Evolutionary conservation across 2,113 vertebrate species (phyloP).

Genomic region (Glaucidium brasilianum): DNA sequence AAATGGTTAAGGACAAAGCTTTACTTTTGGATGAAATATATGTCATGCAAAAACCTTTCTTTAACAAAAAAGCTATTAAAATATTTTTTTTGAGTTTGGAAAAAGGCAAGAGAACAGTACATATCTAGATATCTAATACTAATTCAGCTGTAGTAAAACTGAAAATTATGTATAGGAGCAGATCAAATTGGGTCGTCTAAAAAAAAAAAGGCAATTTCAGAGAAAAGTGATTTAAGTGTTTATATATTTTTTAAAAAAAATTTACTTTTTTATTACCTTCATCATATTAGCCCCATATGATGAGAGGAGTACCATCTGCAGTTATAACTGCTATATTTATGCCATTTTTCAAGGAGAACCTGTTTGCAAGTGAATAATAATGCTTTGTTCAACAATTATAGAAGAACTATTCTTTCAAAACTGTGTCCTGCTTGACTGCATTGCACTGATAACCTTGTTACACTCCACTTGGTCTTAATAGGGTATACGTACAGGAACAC

Average conservation of each 20-base stretch:
- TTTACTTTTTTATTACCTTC: neutral
- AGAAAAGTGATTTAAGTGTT: neutral
- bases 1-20: neutral
- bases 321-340: neutral
- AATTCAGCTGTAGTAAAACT: neutral
- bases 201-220: neutral
- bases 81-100: neutral
- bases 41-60: neutral
- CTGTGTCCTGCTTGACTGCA: neutral
- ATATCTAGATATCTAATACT: neutral
- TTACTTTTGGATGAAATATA: neutral
- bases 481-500: neutral
- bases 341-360: neutral
- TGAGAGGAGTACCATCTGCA: neutral
- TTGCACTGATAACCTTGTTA: neutral
- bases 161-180: neutral
- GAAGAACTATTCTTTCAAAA: neutral
- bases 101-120: neutral
- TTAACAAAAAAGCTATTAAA: neutral
- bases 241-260: neutral
- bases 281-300: neutral
- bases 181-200: neutral
- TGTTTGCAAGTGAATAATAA: neutral
- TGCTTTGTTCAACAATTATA: neutral
- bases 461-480: neutral